Conservation (phyloP, 2,113 vertebrate genomes). For the Crypturellus undulatus region DNA sequence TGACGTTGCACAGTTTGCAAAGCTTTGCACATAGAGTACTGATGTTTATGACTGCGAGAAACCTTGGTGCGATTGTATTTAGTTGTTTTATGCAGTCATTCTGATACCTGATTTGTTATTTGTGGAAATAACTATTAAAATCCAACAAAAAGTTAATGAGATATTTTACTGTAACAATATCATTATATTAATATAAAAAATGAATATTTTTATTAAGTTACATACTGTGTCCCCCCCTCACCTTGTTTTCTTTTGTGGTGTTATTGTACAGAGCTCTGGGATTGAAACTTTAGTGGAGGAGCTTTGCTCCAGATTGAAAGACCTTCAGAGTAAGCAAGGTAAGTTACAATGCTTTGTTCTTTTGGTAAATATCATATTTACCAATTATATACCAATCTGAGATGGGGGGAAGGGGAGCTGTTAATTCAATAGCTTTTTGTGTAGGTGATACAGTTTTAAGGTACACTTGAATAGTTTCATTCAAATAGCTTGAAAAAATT, state of each 20-base stretch:
- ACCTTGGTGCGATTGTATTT: neutral
- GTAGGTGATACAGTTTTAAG: neutral
- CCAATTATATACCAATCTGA: neutral
- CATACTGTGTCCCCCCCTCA: neutral
- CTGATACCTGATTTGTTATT: neutral
- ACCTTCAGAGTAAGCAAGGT: slow-evolving; percentile 98
- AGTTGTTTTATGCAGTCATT: neutral
- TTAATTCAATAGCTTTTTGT: neutral
- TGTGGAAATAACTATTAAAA: neutral
- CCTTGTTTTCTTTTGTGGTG: neutral
- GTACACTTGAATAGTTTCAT: neutral
- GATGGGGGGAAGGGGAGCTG: neutral
- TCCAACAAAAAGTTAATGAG: too few species aligned
- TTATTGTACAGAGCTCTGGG: slow-evolving; percentile 89
- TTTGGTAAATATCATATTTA: neutral
- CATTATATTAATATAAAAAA: neutral
- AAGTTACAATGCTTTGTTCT: slow-evolving; percentile 25
- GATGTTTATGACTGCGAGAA: neutral
- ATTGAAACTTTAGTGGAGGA: slow-evolving; percentile 98
- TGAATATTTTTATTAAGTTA: slow-evolving; percentile 8
- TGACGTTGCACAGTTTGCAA: neutral
- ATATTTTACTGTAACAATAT: neutral
- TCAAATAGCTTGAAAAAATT: neutral
- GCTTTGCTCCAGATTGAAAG: slow-evolving; percentile 97
- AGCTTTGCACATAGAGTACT: neutral